Evolutionary conservation across 2,113 vertebrate species (phyloP).

Genomic region (Tachysurus fulvidraco): DNA sequence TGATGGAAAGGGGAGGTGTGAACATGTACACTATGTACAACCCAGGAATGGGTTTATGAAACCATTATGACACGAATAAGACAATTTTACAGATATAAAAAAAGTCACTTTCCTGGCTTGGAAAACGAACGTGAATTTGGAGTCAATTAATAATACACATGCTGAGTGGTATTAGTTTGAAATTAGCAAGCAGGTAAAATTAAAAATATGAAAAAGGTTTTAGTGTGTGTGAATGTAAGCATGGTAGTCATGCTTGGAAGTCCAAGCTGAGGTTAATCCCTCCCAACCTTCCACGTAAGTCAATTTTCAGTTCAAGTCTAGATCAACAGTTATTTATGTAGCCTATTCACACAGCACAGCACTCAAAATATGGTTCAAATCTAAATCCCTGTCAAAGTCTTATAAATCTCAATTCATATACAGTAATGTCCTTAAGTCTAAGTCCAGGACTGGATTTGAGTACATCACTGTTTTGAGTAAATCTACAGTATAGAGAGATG

Average conservation of each 20-base stretch:
- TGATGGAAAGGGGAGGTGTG: slow-evolving; percentile 59
- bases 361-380: background rate
- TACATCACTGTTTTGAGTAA: background rate
- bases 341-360: background rate
- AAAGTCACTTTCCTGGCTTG: background rate
- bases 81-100: background rate
- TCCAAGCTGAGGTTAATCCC: background rate
- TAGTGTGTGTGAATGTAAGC: background rate
- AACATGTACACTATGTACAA: background rate
- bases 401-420: background rate
- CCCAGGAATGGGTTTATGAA: background rate
- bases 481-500: background rate
- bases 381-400: background rate
- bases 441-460: background rate
- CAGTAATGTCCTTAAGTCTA: background rate
- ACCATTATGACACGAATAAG: background rate
- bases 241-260: background rate
- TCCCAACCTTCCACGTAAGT: background rate
- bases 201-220: background rate
- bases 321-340: background rate
- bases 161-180: no score
- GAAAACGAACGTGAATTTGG: background rate
- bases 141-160: background rate
- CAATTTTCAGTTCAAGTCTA: no score
- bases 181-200: background rate